A percentile compares a stretch with the other conserved stretches of the same genome.
These are phyloP conservation scores for Dendrolimus kikuchii DNA, from an alignment of 1,140 invertebrate species.

Conservation along the genomic window DNA sequence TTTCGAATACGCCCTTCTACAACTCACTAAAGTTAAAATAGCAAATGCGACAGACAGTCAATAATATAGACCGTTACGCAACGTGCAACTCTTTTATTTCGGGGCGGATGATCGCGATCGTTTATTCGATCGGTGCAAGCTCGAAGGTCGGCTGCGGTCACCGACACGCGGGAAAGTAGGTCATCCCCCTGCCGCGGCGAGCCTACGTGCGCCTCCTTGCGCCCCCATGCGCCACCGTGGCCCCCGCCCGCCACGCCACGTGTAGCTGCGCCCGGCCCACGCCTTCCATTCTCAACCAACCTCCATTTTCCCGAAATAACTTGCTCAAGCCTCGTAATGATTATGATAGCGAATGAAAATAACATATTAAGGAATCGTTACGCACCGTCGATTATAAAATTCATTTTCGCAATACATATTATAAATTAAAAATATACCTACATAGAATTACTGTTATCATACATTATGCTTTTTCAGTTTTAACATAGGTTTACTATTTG, in stretches of 20 bases:
- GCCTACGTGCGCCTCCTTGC: conserved; percentile 7
- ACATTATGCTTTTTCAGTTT: neutral
- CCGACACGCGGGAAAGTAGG: conserved; percentile 53
- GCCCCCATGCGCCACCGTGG: conserved; percentile 9
- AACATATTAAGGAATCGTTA: no score
- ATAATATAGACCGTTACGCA: conserved; percentile 44
- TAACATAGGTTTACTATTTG: neutral
- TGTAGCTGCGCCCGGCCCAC: conserved; percentile 10
- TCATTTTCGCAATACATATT: no score
- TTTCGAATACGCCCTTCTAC: no score
- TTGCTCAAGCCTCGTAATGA: no score
- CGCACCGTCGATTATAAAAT: no score
- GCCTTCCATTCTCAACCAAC: neutral
- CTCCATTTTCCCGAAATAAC: neutral
- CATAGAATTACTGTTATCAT: no score
- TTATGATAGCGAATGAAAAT: no score
- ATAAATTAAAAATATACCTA: no score
- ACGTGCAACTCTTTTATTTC: conserved; percentile 33
- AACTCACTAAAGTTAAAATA: no score
- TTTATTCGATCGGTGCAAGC: conserved; percentile 55
- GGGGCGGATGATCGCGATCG: conserved; percentile 27
- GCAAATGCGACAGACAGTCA: conserved; percentile 1
- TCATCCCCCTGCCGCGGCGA: conserved; percentile 33
- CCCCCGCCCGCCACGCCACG: conserved; percentile 17
- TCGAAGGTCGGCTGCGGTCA: conserved; percentile 64